Evolutionary conservation across 2,113 vertebrate species (phyloP).

Genomic region (Neomonachus schauinslandi): DNA sequence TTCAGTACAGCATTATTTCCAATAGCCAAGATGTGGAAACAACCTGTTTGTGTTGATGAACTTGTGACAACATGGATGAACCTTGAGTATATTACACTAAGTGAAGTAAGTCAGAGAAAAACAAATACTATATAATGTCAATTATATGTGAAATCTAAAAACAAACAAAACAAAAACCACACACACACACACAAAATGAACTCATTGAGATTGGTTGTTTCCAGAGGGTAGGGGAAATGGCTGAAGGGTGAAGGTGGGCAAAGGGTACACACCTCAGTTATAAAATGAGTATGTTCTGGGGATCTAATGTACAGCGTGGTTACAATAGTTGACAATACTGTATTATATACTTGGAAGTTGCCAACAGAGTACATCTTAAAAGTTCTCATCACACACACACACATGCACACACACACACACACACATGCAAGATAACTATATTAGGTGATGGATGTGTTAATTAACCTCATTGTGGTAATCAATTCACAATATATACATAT

Average conservation of each 20-base stretch:
- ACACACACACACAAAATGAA: neutral
- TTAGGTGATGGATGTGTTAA: neutral
- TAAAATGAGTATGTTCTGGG: neutral
- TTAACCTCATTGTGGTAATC: neutral
- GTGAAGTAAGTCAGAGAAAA: neutral
- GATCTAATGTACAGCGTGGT: neutral
- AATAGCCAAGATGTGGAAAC: neutral
- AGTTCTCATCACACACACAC: too few relatives aligned
- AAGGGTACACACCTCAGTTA: neutral
- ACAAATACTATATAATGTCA: neutral
- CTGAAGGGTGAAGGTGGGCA: neutral
- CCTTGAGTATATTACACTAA: neutral
- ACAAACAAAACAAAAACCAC: neutral
- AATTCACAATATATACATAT: neutral
- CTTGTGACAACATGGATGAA: neutral
- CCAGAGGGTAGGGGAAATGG: neutral
- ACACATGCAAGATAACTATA: neutral
- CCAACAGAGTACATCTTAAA: neutral
- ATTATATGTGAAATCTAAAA: neutral
- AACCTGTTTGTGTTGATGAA: neutral
- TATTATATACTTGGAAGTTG: neutral
- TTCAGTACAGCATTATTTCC: neutral
- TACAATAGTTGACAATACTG: neutral
- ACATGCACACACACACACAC: too few relatives aligned
- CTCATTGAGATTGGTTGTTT: neutral